phyloP scores from a whole-genome alignment of 64 coral and sea anemone genomes.

The Porites australiensis region DNA sequence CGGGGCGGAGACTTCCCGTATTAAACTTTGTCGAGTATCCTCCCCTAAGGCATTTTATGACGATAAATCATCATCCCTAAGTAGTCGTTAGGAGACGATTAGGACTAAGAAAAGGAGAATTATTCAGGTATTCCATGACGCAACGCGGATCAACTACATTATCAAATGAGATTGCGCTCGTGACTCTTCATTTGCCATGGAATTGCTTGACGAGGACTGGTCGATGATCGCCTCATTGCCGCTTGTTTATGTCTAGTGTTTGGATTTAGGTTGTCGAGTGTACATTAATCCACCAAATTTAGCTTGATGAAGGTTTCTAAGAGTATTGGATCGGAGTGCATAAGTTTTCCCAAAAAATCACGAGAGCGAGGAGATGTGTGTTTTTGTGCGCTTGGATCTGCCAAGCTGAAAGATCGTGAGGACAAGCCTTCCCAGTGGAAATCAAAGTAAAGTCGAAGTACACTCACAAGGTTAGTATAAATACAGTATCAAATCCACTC shows the following conservation, averaged over 20 bases:
- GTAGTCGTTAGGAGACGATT: too few relatives aligned
- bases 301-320: slow-evolving; percentile 36
- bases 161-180: neutral
- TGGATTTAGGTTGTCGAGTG: neutral
- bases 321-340: neutral
- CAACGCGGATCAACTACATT: slow-evolving; percentile 1
- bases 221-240: neutral
- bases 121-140: neutral
- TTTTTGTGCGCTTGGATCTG: neutral
- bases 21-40: too few relatives aligned
- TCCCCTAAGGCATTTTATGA: too few relatives aligned
- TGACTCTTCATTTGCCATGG: neutral
- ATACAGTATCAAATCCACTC: too few relatives aligned
- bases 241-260: neutral
- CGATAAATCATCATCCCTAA: too few relatives aligned
- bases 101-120: neutral
- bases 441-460: slow-evolving; percentile 27
- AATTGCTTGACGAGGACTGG: neutral
- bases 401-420: slow-evolving; percentile 1
- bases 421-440: neutral
- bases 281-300: slow-evolving; percentile 1
- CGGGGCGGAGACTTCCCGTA: too few relatives aligned
- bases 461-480: slow-evolving; percentile 14
- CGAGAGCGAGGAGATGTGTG: slow-evolving; percentile 18
- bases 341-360: slow-evolving; percentile 29